Evolutionary conservation across 2,888 invertebrate genomes (phyloP).

Genomic region (Diogma glabrata): DNA sequence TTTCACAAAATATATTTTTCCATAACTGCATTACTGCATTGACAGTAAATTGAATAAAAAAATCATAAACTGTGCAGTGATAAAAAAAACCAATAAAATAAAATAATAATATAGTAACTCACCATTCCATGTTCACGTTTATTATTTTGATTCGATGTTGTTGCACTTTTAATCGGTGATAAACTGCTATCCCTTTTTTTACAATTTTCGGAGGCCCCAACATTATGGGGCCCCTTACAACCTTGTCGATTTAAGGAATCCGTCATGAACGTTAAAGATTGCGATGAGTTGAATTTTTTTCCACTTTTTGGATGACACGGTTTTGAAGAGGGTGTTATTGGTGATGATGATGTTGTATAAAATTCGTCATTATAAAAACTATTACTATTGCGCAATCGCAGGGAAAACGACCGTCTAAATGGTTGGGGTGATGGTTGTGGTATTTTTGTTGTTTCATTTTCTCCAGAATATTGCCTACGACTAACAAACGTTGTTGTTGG

Average conservation of each 20-base stretch:
- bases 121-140: conserved; percentile 15
- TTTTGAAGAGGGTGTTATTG: conserved; percentile 20
- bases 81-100: no score
- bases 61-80: no score
- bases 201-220: not conserved
- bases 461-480: conserved; percentile 16
- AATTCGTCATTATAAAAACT: conserved; percentile 27
- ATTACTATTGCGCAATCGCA: conserved; percentile 52
- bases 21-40: no score
- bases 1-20: no score
- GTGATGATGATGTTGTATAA: conserved; percentile 23
- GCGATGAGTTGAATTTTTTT: conserved; percentile 1
- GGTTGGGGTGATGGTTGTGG: conserved; percentile 24
- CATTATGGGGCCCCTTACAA: conserved; percentile 1
- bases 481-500: conserved; percentile 9
- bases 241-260: not conserved
- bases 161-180: conserved; percentile 9
- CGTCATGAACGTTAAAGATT: conserved; percentile 4
- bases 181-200: no score
- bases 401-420: conserved; percentile 52
- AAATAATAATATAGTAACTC: not conserved
- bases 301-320: conserved; percentile 13
- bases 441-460: conserved; percentile 17
- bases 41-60: no score
- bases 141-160: conserved; percentile 5